A percentile compares a stretch with the other conserved stretches of the same genome.
Conservation (phyloP, 1,140 invertebrate genomes). For the Halictus rubicundus region DNA sequence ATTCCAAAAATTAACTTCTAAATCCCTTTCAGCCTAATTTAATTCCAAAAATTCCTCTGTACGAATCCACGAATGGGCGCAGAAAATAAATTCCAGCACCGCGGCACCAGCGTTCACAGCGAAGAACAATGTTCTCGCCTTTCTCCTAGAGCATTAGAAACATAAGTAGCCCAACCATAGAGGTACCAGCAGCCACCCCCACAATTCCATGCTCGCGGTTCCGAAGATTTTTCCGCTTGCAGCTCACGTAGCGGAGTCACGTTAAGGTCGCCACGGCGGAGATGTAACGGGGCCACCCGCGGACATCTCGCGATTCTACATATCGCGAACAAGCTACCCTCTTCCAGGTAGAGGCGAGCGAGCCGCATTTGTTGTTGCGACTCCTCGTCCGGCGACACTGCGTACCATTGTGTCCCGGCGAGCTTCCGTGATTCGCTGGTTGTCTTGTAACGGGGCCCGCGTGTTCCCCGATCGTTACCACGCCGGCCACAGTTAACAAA, state of each 20-base stretch:
- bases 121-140: no score
- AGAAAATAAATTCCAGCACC: no score
- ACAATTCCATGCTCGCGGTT: neutral
- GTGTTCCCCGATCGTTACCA: neutral
- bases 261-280: constrained; percentile 6
- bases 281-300: constrained; percentile 38
- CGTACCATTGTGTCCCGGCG: constrained; percentile 14
- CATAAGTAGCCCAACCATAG: no score
- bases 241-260: constrained; percentile 2
- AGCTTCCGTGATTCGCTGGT: constrained; percentile 11
- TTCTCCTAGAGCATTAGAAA: no score
- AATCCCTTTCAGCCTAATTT: no score
- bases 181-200: neutral
- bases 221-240: neutral
- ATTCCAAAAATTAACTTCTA: no score
- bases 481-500: constrained; percentile 10
- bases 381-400: constrained; percentile 19
- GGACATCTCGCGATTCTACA: neutral
- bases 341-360: neutral
- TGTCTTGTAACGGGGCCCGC: constrained; percentile 8
- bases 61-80: no score
- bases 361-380: constrained; percentile 1
- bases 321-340: neutral
- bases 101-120: no score
- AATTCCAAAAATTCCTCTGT: no score